phyloP scores from a whole-genome alignment of 1,140 invertebrate species.

The Pachyrhynchus sulphureomaculatus region DNA sequence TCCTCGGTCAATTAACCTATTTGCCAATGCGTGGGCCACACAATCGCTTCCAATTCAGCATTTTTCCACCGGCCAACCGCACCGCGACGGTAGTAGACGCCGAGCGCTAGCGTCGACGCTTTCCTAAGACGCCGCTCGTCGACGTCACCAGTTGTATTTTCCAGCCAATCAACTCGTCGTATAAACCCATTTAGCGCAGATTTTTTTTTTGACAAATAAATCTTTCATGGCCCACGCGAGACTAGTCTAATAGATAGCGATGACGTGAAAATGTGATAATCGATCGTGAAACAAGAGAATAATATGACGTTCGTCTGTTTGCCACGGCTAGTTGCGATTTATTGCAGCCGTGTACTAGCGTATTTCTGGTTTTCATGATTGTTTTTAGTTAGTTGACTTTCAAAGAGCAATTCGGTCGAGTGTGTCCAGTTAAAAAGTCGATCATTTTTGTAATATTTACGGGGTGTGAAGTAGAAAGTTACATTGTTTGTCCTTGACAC shows the following conservation, averaged over 20 bases:
- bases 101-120: slow-evolving; percentile 8
- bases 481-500: neutral
- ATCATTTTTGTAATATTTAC: too few species aligned
- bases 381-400: too few species aligned
- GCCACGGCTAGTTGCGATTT: too few species aligned
- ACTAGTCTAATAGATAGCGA: neutral
- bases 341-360: too few species aligned
- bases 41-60: neutral
- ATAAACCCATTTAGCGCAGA: neutral
- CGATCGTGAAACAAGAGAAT: neutral
- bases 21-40: neutral
- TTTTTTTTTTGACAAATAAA: neutral
- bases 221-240: too few species aligned
- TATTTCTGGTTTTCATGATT: too few species aligned
- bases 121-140: neutral
- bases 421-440: too few species aligned
- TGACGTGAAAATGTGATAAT: neutral
- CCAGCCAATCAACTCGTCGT: neutral
- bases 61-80: slow-evolving; percentile 12
- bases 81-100: slow-evolving; percentile 17
- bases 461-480: too few species aligned
- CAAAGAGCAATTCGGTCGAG: too few species aligned
- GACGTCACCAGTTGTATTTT: neutral
- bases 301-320: too few species aligned
- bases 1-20: too few species aligned